Percentiles rank a stretch among this genome's conserved stretches.
Conservation (phyloP, 2,797 vertebrate species). For the Betta splendens region DNA sequence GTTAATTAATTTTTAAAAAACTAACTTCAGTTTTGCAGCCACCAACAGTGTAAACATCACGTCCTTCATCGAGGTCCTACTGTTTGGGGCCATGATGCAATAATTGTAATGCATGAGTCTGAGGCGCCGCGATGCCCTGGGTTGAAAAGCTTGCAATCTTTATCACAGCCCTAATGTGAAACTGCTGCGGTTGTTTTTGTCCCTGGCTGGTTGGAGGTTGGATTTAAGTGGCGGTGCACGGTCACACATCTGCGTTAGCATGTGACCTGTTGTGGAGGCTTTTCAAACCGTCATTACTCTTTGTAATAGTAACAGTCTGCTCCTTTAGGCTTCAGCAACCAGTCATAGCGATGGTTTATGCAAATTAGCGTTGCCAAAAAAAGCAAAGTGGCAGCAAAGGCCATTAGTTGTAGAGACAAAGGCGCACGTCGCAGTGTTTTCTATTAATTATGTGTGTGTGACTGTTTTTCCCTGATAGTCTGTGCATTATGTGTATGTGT, state of each 20-base stretch:
- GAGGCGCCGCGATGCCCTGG: neutral
- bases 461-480: slow-evolving; percentile 1
- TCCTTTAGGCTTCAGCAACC: slow-evolving; percentile 59
- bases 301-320: slow-evolving; percentile 61
- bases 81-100: slow-evolving; percentile 12
- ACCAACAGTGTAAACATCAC: neutral
- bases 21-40: neutral
- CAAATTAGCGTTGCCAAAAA: slow-evolving; percentile 37
- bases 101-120: slow-evolving; percentile 1
- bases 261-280: slow-evolving; percentile 53
- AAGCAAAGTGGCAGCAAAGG: slow-evolving; percentile 57
- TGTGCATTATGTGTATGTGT: neutral
- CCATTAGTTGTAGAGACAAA: slow-evolving; percentile 54
- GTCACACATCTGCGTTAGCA: slow-evolving; percentile 53
- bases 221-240: slow-evolving; percentile 37
- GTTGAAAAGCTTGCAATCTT: slow-evolving; percentile 2
- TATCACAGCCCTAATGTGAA: slow-evolving; percentile 1
- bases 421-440: slow-evolving; percentile 16
- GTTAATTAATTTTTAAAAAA: neutral
- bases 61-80: slow-evolving; percentile 4
- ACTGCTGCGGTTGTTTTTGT: slow-evolving; percentile 7
- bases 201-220: slow-evolving; percentile 15
- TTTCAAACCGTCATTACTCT: slow-evolving; percentile 60
- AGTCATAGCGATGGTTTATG: slow-evolving; percentile 54
- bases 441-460: slow-evolving; percentile 1